Percentiles rank a stretch among this genome's conserved stretches.
These are phyloP conservation scores for Nemoura dubitans DNA, from an alignment of 2,888 invertebrate species.

Conservation along the genomic window DNA sequence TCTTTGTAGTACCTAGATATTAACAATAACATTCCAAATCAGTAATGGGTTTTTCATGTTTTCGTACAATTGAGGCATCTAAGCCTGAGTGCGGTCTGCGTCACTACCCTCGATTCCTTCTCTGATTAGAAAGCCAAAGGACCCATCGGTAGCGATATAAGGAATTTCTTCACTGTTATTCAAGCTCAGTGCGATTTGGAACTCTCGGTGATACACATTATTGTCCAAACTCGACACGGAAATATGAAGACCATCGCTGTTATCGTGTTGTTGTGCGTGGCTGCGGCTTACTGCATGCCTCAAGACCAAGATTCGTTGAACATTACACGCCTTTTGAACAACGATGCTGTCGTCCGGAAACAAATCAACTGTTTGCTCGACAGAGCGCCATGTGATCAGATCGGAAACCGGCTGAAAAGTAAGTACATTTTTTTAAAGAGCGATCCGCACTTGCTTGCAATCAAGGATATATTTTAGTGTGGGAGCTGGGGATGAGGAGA, in stretches of 20 bases:
- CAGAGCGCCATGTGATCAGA: slow-evolving; percentile 67
- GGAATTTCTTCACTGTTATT: slow-evolving; percentile 18
- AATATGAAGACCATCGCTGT: neutral
- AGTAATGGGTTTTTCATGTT: neutral
- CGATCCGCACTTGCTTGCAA: too few relatives aligned
- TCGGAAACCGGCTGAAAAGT: slow-evolving; percentile 71
- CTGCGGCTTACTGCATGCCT: neutral
- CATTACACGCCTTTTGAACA: slow-evolving; percentile 36
- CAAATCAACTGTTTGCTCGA: slow-evolving; percentile 69
- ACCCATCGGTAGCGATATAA: neutral
- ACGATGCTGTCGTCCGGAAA: slow-evolving; percentile 49
- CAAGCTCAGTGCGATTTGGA: neutral
- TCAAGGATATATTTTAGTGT: too few relatives aligned
- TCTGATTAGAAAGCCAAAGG: neutral
- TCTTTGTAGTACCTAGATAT: neutral
- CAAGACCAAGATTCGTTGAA: slow-evolving; percentile 1
- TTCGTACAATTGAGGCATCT: neutral
- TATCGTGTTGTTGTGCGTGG: neutral
- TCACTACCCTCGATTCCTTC: neutral
- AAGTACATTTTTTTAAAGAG: too few relatives aligned
- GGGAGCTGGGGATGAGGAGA: too few relatives aligned
- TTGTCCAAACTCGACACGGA: neutral
- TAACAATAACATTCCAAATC: neutral
- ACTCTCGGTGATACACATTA: neutral
- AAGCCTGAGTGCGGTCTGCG: neutral